These are phyloP conservation scores for Volucella bombylans DNA, from an alignment of 2,888 invertebrate species.

Conservation along the genomic window DNA sequence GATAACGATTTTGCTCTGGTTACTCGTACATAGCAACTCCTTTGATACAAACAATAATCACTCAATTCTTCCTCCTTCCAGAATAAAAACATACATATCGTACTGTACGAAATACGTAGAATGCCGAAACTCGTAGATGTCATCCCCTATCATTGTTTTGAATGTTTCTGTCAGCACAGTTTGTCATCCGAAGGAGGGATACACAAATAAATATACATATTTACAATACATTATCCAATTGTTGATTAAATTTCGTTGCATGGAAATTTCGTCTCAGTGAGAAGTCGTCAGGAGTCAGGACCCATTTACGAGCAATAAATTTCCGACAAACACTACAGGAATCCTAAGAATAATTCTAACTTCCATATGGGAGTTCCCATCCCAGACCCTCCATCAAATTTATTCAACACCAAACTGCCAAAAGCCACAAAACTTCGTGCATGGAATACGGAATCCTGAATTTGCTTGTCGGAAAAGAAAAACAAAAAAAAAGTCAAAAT, in stretches of 20 bases:
- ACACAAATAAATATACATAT: not conserved
- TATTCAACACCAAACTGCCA: not conserved
- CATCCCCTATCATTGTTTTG: not conserved
- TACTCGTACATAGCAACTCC: not conserved
- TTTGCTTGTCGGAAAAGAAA: not conserved
- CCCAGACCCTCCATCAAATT: not conserved
- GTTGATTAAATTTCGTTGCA: conserved; percentile 30
- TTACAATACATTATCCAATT: not conserved
- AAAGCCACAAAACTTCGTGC: conserved; percentile 28
- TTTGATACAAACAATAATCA: conserved; percentile 25
- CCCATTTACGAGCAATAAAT: not conserved
- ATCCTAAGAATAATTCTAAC: not conserved
- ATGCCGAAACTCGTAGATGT: not conserved
- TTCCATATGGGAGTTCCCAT: conserved; percentile 1
- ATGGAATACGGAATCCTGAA: conserved; percentile 44
- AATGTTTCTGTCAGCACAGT: not conserved
- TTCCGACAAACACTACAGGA: not conserved
- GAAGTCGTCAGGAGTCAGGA: not conserved
- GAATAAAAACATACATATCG: no score
- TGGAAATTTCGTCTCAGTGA: not conserved
- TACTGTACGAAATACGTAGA: no score
- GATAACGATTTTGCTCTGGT: not conserved
- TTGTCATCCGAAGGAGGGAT: not conserved
- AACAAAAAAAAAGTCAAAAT: conserved; percentile 12
- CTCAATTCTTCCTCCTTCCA: conserved; percentile 21